Evolutionary conservation across 2,797 vertebrate genomes (phyloP).

Genomic region (Bufotes viridis): DNA sequence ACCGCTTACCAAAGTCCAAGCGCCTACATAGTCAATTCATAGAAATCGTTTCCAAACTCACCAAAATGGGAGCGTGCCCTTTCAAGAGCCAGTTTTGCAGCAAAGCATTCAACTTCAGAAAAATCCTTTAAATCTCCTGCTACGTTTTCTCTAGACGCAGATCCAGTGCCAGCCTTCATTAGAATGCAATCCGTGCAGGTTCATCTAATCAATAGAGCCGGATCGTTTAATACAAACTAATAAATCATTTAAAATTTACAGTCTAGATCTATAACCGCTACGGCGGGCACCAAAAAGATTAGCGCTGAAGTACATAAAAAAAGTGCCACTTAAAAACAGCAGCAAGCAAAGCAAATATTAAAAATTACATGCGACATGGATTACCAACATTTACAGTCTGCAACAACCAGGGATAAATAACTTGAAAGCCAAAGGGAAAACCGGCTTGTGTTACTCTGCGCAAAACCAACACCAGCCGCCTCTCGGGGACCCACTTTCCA

Average conservation of each 20-base stretch:
- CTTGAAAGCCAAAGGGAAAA: slow-evolving; percentile 48
- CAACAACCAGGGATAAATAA: slow-evolving; percentile 54
- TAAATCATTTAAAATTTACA: slow-evolving; percentile 14
- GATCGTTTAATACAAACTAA: slow-evolving; percentile 28
- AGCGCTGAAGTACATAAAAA: not conserved
- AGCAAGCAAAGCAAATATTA: slow-evolving; percentile 10
- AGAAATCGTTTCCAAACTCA: not conserved
- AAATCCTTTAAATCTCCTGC: not conserved
- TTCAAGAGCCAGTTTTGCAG: not conserved
- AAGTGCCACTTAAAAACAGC: not conserved
- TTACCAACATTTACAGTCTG: slow-evolving; percentile 58
- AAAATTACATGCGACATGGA: slow-evolving; percentile 48
- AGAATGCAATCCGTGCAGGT: slow-evolving; percentile 16
- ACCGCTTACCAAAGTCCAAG: no score
- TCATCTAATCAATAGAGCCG: slow-evolving; percentile 26
- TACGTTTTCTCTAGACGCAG: not conserved
- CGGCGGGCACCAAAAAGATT: not conserved
- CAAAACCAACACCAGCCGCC: slow-evolving; percentile 53
- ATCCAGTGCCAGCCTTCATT: not conserved
- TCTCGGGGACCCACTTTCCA: slow-evolving; percentile 47
- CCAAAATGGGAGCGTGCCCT: not conserved
- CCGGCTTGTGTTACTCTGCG: slow-evolving; percentile 33
- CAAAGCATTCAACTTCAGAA: not conserved
- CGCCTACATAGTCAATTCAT: no score
- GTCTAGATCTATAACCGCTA: not conserved